Evolutionary conservation across 2,797 vertebrate genomes (phyloP), one percentile per base, ranked within the genome.

Genomic region (Botia kubotai): DNA sequence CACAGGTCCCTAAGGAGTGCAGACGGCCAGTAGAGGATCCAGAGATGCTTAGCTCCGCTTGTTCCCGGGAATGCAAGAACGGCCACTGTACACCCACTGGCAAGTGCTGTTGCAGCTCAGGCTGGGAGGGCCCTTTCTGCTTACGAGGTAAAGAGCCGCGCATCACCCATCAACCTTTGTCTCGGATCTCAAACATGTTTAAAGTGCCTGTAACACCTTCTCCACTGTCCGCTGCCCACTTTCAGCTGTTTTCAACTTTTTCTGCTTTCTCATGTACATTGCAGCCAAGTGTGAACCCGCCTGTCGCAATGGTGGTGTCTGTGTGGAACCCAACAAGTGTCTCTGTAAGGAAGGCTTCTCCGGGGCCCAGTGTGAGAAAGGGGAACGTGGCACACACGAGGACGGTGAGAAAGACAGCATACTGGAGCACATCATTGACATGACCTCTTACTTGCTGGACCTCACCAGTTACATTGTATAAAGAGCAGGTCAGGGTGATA

Each of bases 391-490:
- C 83, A 92, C 95, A 90, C 91, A 91, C 87, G 93, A 90, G 1
- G 93, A 93, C 85, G 89, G 95, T 90, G 94, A 96, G 89, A 95
- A 96, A 90, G 96, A 97, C 87, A 96, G 97, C 95, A 95, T 99
- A 90, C 93, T 99, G 88, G 97, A 97, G 92, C 97, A 97, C 93
- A 97, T 99, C 94, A 97, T 99, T 86, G 97, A 97, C 92, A 96
- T 99, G 96, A 98, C 98, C 83, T 97, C 97, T 81, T 99, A 98
- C 90, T 93, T 99, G 93, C 94, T 99, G 89, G 96, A 98, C 90
- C 95, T 99, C 90, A 98, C 97, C 90, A 97, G 96, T 93, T 98
- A 98, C 76, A 97, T 99, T 87, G 97, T 98, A 96, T 99, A 98
- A 96, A 88, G 80, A 73, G 85, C n/a, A 85, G 82, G 70, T 80